A percentile compares a stretch with the other conserved stretches of the same genome.
Conservation (phyloP, 2,113 vertebrate genomes). For the Leptobrachium leishanense region DNA sequence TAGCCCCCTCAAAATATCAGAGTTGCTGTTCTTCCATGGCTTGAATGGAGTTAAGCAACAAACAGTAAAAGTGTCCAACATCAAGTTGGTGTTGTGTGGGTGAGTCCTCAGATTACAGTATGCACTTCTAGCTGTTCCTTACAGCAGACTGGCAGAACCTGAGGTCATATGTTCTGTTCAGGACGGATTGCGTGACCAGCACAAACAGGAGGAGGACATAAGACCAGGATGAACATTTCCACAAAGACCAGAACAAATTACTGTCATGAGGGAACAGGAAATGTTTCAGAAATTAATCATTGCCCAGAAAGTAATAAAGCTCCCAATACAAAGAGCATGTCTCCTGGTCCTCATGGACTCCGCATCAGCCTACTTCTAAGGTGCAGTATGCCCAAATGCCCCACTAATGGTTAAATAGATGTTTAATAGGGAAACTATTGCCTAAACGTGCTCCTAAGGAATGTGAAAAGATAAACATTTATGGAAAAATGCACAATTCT, state of each 20-base stretch:
- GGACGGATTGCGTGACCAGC: constrained; percentile 40
- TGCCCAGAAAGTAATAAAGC: constrained; percentile 1
- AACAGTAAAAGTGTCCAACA: constrained; percentile 5
- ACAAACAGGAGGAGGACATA: constrained; percentile 4
- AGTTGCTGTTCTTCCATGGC: constrained; percentile 13
- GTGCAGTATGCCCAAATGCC: constrained; percentile 1
- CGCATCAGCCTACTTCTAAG: neutral
- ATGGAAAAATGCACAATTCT: too few species aligned
- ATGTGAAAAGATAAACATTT: too few species aligned
- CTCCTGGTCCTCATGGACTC: neutral
- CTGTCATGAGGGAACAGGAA: neutral
- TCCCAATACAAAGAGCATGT: neutral
- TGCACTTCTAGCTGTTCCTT: neutral
- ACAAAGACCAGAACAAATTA: neutral
- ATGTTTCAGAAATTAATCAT: neutral
- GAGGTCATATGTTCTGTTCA: neutral
- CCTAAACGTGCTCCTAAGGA: too few species aligned
- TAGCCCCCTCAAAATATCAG: neutral
- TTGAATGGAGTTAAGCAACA: constrained; percentile 5
- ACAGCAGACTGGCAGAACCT: neutral
- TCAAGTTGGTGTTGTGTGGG: neutral
- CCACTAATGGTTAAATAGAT: neutral
- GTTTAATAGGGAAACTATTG: too few species aligned
- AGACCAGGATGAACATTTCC: constrained; percentile 5
- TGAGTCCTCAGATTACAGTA: neutral